These are phyloP conservation scores for Masnerella sp. DNA, from an alignment of 2,888 invertebrate species.

Conservation along the genomic window DNA sequence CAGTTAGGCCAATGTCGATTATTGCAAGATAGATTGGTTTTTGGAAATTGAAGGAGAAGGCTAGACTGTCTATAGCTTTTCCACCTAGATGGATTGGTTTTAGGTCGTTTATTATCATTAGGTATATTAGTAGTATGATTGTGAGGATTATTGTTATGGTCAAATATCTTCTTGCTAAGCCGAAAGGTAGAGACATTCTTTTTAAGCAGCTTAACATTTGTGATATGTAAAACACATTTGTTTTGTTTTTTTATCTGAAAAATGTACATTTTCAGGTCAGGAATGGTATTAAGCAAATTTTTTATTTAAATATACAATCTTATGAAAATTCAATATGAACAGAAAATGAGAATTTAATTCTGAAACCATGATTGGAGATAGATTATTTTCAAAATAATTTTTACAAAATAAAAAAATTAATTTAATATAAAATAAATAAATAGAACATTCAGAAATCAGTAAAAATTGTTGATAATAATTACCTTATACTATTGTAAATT, in stretches of 20 bases:
- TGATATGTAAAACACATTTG: not conserved
- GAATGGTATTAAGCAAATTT: no score
- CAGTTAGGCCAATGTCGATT: slow-evolving; percentile 96
- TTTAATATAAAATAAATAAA: no score
- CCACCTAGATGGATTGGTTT: slow-evolving; percentile 69
- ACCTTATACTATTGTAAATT: no score
- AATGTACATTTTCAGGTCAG: no score
- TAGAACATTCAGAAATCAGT: no score
- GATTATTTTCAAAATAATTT: no score
- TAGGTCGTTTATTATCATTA: slow-evolving; percentile 70
- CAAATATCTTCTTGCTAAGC: slow-evolving; percentile 64
- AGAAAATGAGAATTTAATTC: no score
- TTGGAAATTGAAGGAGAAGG: slow-evolving; percentile 85
- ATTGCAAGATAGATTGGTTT: slow-evolving; percentile 89
- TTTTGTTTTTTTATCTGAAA: slow-evolving; percentile 36
- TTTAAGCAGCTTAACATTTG: slow-evolving; percentile 25
- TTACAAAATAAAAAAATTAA: no score
- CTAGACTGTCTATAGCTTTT: slow-evolving; percentile 84
- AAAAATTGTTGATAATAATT: no score
- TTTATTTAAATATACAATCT: no score
- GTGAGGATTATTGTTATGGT: slow-evolving; percentile 63
- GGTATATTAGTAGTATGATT: slow-evolving; percentile 68
- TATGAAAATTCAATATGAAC: no score
- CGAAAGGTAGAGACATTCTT: slow-evolving; percentile 24
- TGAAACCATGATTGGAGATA: no score